Base-by-base conservation (phyloP, 2,113 vertebrate species). In the Nothoprocta perdicaria region DNA sequence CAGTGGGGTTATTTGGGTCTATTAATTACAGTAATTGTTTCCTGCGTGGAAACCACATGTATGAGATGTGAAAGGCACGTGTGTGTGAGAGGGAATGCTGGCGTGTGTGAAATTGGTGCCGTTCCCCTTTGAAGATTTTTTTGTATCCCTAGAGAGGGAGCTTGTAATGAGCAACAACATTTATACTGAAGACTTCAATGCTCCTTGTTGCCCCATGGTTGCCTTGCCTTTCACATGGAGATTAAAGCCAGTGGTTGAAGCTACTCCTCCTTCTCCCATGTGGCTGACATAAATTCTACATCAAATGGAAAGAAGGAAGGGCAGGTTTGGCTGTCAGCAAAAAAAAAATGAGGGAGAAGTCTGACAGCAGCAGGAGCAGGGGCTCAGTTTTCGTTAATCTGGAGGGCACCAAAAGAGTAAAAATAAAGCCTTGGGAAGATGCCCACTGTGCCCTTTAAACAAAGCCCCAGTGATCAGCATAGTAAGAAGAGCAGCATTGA, bases 11-110 rank as follows among this genome's bases (percentile, higher is more conserved):
- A 93, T 95, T 91, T 89, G 91, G 88, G 91, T 91, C 93, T 87
- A 88, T 97, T 96, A 94, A 96, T 97, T 96, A 96, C 84, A 80
- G 84, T 95, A 96, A 96, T 96, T 93, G 92, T 95, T 97, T 97
- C 95, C 95, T 96, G 89, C 41, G 63, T 92, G 91, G 93, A 95
- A 96, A 92, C 87, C 96, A 94, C 93, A 96, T 95, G 85, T 80
- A 84, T 67, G 74, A 93, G 94, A 86, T 82, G 68, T 95, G 92
- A 95, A 96, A 95, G 94, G 86, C 60, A 0, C 0, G 55, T 91
- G 86, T 90, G 86, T 91, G 89, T 22, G 76, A 61, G 68, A 48
- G 40, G 80, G 78, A 84, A 24, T 0, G 6, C 68, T 81, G 78
- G 86, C 7, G 16, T 93, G 86, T 85, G 82, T 79, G 86, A 77